Percentiles rank a stretch among this genome's conserved stretches.
Evolutionary conservation across 2,888 invertebrate species (phyloP).

Genomic region (Omphaloscelis lunosa): DNA sequence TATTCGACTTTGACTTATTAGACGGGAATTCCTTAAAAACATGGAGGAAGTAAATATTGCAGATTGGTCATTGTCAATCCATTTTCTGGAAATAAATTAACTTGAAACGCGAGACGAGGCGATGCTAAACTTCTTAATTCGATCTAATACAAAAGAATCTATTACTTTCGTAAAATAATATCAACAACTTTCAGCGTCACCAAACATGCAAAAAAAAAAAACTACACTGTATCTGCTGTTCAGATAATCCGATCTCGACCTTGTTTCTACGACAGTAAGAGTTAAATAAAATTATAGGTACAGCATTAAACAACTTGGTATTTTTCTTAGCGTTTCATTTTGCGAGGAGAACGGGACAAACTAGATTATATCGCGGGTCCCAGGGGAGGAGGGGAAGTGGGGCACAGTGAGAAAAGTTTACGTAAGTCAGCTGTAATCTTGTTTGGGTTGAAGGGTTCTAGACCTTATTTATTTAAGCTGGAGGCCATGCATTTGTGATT

Average conservation of each 20-base stretch:
- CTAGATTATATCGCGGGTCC: conserved; percentile 85
- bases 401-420: conserved; percentile 76
- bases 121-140: conserved; percentile 1
- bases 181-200: conserved; percentile 49
- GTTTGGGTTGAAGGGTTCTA: conserved; percentile 72
- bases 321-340: conserved; percentile 74
- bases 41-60: neutral
- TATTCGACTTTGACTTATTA: neutral
- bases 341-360: conserved; percentile 79
- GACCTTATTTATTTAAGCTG: conserved; percentile 62
- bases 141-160: conserved; percentile 55
- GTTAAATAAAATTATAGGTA: conserved; percentile 38
- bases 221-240: conserved; percentile 15
- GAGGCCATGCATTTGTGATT: conserved; percentile 52
- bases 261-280: conserved; percentile 51
- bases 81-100: conserved; percentile 22
- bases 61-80: neutral
- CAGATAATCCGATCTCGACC: conserved; percentile 48
- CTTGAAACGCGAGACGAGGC: conserved; percentile 1
- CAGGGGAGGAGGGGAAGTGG: conserved; percentile 68
- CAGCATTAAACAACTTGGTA: conserved; percentile 50
- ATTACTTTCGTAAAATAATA: conserved; percentile 64
- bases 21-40: neutral
- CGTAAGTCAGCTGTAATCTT: conserved; percentile 82
- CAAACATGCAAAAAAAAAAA: conserved; percentile 45